A percentile compares a stretch with the other conserved stretches of the same genome.
Evolutionary conservation across 2,888 invertebrate species (phyloP).

Genomic region (Diaphora mendica): DNA sequence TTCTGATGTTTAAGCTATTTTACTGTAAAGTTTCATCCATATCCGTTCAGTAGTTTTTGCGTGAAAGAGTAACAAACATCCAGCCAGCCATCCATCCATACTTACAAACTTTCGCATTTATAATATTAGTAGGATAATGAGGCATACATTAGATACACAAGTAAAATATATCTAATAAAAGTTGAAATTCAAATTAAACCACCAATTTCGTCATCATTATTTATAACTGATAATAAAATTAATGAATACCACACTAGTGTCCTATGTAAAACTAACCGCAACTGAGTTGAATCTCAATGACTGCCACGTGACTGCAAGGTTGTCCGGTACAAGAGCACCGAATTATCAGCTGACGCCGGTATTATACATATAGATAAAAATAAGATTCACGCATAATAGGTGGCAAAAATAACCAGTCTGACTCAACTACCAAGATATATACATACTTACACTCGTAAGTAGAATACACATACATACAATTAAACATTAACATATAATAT

Average conservation of each 20-base stretch:
- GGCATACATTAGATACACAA: background rate
- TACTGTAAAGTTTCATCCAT: too few species aligned
- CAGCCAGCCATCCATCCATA: too few species aligned
- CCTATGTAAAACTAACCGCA: constrained; percentile 1
- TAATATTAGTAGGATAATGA: too few species aligned
- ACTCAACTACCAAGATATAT: constrained; percentile 18
- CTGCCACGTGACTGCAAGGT: constrained; percentile 37
- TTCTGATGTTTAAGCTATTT: too few species aligned
- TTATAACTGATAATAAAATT: constrained; percentile 18
- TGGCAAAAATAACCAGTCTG: constrained; percentile 22
- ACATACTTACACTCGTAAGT: too few species aligned
- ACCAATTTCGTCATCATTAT: background rate
- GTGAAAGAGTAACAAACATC: too few species aligned
- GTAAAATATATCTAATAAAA: background rate
- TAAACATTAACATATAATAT: background rate
- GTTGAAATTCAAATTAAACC: background rate
- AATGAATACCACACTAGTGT: constrained; percentile 6
- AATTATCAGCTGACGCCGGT: constrained; percentile 43
- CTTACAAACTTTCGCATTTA: too few species aligned
- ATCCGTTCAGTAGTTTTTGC: too few species aligned
- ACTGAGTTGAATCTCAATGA: constrained; percentile 31
- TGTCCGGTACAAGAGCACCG: constrained; percentile 48
- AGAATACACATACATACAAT: background rate
- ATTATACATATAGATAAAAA: constrained; percentile 24
- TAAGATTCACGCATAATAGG: constrained; percentile 13